These are phyloP conservation scores for Drosophila prosaltans DNA, from an alignment of 1,140 invertebrate genomes.

Conservation along the genomic window DNA sequence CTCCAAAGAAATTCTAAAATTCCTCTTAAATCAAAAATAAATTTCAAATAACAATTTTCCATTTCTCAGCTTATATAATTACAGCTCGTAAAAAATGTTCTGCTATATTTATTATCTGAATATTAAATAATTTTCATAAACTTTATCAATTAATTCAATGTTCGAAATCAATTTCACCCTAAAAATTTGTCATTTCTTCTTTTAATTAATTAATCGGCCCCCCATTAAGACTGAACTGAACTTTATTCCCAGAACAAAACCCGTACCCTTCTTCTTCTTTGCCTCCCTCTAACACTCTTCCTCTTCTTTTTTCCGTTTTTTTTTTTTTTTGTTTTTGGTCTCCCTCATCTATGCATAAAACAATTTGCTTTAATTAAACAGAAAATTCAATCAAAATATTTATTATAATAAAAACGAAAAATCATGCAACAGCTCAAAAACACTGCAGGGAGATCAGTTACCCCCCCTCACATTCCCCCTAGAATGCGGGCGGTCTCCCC, in stretches of 20 bases:
- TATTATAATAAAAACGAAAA: constrained; percentile 61
- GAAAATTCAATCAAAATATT: constrained; percentile 82
- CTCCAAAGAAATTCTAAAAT: no score
- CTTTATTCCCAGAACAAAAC: neutral
- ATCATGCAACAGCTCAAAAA: constrained; percentile 23
- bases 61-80: no score
- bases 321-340: no score
- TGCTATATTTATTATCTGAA: neutral
- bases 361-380: constrained; percentile 81
- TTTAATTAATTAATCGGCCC: constrained; percentile 6
- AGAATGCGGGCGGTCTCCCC: constrained; percentile 64
- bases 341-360: constrained; percentile 60
- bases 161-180: neutral
- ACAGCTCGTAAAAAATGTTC: no score
- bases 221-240: neutral
- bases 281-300: neutral
- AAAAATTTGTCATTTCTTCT: neutral
- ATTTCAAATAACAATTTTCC: no score
- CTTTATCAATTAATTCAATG: neutral
- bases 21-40: no score
- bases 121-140: neutral
- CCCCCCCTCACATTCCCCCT: constrained; percentile 19
- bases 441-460: constrained; percentile 29
- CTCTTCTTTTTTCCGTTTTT: neutral
- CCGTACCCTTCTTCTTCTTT: neutral